Base-by-base conservation (phyloP, 2,888 invertebrate species). In the Baccha elongata region DNA sequence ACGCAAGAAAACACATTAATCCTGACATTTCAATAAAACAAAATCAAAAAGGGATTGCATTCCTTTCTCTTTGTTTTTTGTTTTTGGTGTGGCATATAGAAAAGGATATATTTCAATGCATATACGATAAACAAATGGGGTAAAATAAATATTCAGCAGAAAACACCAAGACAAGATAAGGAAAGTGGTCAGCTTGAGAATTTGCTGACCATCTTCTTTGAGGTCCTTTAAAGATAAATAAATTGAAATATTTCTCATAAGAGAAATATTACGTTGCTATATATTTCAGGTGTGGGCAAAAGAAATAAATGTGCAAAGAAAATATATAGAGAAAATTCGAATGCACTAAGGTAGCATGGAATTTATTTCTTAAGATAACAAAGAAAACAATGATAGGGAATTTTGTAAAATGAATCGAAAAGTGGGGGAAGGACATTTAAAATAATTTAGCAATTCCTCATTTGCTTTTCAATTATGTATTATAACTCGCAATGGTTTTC, bases 1-100 rank as follows among this genome's bases (percentile, higher is more conserved):
- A 83, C 83, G 78, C 83, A 83, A 78, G 72, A 68, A 83, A 83
- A 78, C 83, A 72, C 83, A 83, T 83, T 78, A 83, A 83, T 83
- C 83, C 73, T 78, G 78, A 78, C 78, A 73, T 83, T 83, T 83
- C 83, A 83, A 83, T 83, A 78, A 83, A 68, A 68, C 48, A 64
- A 78, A 83, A 78, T 83, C 72, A 78, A 55, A 65, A 71, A 58
- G 71, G 72, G 67, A 55, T 35, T 72, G 78, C 78, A 83, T 83
- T 83, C 83, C 72, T 65, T 52, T 44, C 19, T 5, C 8, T 32
- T 15, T n/a, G 19, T 29, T 50, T 37, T 8, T 29, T 46, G 13
- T 1, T 44, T 4, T n/a, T 35, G 3, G 13, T n/a, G 42, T 8
- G 21, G 44, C 15, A 26, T 17, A 4, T 4, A n/a, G 42, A 32